Evolutionary conservation across 2,113 vertebrate species (phyloP).

Genomic region (Syngnathus typhle): DNA sequence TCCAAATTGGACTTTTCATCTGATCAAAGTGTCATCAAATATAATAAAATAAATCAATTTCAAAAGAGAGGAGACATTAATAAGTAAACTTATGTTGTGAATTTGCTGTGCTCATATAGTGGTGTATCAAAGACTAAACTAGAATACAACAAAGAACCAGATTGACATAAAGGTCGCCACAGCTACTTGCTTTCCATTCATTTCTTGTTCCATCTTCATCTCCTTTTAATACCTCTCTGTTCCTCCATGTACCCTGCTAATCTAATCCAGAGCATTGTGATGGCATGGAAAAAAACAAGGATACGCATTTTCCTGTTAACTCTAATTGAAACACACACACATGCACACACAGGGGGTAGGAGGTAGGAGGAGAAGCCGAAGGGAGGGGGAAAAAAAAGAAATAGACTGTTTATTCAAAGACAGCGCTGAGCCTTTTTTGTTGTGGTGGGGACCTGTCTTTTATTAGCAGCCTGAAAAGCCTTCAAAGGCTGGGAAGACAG

Average conservation of each 20-base stretch:
- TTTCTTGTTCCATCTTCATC: conserved; percentile 37
- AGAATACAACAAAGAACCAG: neutral
- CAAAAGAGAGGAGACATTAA: neutral
- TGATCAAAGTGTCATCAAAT: too few relatives aligned
- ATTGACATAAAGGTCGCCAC: conserved; percentile 44
- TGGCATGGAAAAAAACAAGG: conserved; percentile 79
- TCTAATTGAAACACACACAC: conserved; percentile 70
- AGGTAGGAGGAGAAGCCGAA: conserved; percentile 16
- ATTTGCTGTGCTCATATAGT: neutral
- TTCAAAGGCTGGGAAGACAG: conserved; percentile 79
- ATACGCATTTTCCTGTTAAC: conserved; percentile 73
- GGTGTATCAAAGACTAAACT: neutral
- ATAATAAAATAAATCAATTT: neutral
- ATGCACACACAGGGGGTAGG: conserved; percentile 25
- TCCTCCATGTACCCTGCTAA: conserved; percentile 61
- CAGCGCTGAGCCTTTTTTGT: conserved; percentile 73
- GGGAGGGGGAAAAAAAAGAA: conserved; percentile 46
- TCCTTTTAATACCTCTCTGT: conserved; percentile 48
- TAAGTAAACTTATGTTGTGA: neutral
- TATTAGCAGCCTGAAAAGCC: conserved; percentile 77
- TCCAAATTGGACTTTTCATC: neutral
- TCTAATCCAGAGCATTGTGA: conserved; percentile 78
- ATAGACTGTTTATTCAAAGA: conserved; percentile 79
- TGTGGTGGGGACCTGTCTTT: conserved; percentile 80
- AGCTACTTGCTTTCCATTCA: conserved; percentile 60